These are phyloP conservation scores for Torymus auratus DNA, from an alignment of 2,888 invertebrate species.

Conservation along the genomic window DNA sequence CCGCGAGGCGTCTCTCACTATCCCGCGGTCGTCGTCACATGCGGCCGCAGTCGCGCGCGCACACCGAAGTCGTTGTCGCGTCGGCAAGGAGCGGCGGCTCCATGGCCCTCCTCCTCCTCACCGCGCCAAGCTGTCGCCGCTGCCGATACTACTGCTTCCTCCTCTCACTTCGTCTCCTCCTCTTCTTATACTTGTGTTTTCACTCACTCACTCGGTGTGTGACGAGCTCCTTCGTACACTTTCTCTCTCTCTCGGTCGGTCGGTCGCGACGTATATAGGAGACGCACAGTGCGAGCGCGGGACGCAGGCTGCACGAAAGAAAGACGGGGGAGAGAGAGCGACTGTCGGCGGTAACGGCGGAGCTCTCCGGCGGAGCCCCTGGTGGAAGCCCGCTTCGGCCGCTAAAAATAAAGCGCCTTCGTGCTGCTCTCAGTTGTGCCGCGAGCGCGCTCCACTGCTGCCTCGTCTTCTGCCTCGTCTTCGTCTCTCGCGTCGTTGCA, in stretches of 20 bases:
- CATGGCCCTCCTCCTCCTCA: constrained; percentile 40
- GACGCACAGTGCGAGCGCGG: no score
- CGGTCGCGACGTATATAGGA: no score
- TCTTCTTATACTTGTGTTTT: no score
- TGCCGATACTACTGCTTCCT: no score
- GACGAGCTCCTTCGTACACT: no score
- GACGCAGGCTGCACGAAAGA: not conserved
- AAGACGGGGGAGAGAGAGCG: constrained; percentile 15
- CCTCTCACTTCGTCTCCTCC: no score
- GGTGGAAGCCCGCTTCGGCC: constrained; percentile 45
- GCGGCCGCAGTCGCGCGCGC: constrained; percentile 42
- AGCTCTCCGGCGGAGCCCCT: constrained; percentile 25
- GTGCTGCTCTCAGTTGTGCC: not conserved
- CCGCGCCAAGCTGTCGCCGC: no score
- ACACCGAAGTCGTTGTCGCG: constrained; percentile 38
- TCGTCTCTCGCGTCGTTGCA: constrained; percentile 1
- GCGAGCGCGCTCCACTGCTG: not conserved
- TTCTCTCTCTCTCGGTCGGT: no score
- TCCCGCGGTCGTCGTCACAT: constrained; percentile 54
- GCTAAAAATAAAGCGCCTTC: constrained; percentile 56
- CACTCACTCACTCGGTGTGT: no score
- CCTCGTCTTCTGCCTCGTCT: constrained; percentile 33
- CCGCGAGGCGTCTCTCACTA: constrained; percentile 49
- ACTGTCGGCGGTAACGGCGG: not conserved
- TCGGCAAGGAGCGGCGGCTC: constrained; percentile 50